Percentiles rank a stretch among this genome's conserved stretches.
Conservation (phyloP, 2,113 vertebrate species). For the Sitta europaea region DNA sequence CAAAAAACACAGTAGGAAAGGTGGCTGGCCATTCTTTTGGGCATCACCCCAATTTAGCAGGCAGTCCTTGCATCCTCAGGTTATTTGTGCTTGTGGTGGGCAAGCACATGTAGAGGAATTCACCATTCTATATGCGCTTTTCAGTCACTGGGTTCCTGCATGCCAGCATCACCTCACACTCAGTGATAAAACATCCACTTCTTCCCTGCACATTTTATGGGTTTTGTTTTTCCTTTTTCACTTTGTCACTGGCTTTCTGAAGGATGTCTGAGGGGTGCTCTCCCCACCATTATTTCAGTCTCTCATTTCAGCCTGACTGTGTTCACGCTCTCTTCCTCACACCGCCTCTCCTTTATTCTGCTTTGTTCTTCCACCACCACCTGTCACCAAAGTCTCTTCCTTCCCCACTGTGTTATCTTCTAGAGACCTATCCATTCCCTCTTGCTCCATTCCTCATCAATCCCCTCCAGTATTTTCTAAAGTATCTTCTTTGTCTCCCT, state of each 20-base stretch:
- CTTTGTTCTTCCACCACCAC: slow-evolving; percentile 26
- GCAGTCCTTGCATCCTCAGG: not conserved
- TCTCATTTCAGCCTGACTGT: not conserved
- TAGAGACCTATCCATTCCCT: not conserved
- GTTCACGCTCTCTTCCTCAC: not conserved
- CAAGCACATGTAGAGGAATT: not conserved
- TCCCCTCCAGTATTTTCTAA: not conserved
- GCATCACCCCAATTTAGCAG: not conserved
- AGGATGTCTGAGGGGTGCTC: not conserved
- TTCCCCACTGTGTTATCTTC: not conserved
- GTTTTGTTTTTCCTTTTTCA: not conserved
- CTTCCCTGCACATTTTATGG: not conserved
- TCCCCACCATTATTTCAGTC: not conserved
- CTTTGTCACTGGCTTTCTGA: not conserved
- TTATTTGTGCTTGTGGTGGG: not conserved
- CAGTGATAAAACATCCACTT: not conserved
- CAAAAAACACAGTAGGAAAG: not conserved
- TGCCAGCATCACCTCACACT: not conserved
- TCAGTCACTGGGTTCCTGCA: not conserved
- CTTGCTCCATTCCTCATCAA: not conserved
- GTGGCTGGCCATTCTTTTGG: not conserved
- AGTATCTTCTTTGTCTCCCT: not conserved
- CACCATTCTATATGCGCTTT: not conserved
- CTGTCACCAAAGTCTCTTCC: slow-evolving; percentile 16
- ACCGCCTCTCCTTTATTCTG: not conserved